These are phyloP conservation scores for Sphyrna mokarran DNA, from an alignment of 2,113 vertebrate genomes.

Conservation along the genomic window DNA sequence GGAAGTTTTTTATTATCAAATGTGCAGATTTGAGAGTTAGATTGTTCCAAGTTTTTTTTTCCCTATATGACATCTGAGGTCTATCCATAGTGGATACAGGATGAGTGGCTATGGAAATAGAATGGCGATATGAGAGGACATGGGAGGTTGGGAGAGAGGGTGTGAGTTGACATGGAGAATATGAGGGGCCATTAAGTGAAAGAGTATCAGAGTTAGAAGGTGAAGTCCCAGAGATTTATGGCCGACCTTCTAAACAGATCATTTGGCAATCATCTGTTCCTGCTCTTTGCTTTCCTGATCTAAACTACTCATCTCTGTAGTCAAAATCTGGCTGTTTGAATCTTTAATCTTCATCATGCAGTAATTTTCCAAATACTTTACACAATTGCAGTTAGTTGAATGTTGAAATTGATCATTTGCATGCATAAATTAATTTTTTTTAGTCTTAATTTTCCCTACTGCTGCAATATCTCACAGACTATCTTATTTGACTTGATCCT, in stretches of 20 bases:
- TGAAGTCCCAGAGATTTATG: too few relatives aligned
- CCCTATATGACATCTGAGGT: not conserved
- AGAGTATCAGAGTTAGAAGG: too few relatives aligned
- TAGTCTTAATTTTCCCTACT: constrained; percentile 75
- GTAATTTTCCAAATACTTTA: not conserved
- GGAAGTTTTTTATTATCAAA: not conserved
- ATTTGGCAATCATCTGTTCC: not conserved
- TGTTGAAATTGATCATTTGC: not conserved
- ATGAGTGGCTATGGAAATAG: not conserved
- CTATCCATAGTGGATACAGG: not conserved
- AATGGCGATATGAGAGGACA: not conserved
- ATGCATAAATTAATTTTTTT: constrained; percentile 30
- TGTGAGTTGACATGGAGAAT: not conserved
- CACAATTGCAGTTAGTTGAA: not conserved
- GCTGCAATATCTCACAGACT: constrained; percentile 83
- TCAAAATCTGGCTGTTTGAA: not conserved
- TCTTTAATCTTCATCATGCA: too few relatives aligned
- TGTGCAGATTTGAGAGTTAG: not conserved
- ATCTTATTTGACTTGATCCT: constrained; percentile 96
- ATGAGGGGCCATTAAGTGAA: not conserved
- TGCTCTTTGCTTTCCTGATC: not conserved
- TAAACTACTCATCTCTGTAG: not conserved
- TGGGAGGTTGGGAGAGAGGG: too few relatives aligned
- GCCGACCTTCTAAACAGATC: not conserved
- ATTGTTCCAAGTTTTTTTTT: not conserved